A percentile compares a stretch with the other conserved stretches of the same genome.
phyloP scores from a whole-genome alignment of 2,888 invertebrate species.

The Ochropleura leucogaster region DNA sequence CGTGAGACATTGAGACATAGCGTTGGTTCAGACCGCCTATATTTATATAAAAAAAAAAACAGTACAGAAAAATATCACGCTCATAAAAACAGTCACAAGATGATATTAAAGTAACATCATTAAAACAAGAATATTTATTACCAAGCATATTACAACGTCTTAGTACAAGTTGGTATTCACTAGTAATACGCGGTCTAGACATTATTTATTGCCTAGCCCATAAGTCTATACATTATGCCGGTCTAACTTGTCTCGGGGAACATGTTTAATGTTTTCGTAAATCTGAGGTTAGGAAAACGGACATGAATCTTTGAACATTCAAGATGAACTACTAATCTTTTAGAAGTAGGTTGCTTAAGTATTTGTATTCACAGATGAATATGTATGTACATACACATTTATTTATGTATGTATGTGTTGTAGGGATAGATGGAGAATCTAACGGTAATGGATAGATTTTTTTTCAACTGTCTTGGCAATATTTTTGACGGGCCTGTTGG shows the following conservation, averaged over 20 bases:
- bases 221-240: slow-evolving; percentile 49
- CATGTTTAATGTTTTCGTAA: slow-evolving; percentile 56
- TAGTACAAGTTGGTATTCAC: slow-evolving; percentile 54
- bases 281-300: slow-evolving; percentile 31
- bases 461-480: neutral
- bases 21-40: no score
- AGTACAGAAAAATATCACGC: neutral
- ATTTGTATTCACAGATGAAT: slow-evolving; percentile 11
- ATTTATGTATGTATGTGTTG: neutral
- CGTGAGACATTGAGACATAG: neutral
- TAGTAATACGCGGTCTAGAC: slow-evolving; percentile 52
- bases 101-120: slow-evolving; percentile 38
- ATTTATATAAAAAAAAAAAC: neutral
- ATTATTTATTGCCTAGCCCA: slow-evolving; percentile 48
- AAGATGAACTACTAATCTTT: slow-evolving; percentile 31
- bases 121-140: slow-evolving; percentile 28
- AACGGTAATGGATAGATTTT: neutral
- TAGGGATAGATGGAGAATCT: neutral
- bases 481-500: no score
- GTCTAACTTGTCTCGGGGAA: slow-evolving; percentile 34
- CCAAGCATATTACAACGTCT: slow-evolving; percentile 34
- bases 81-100: neutral
- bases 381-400: neutral
- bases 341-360: neutral
- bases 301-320: slow-evolving; percentile 30